Conservation (phyloP, 2,888 invertebrate species). For the Holacanthella duospinosa region DNA sequence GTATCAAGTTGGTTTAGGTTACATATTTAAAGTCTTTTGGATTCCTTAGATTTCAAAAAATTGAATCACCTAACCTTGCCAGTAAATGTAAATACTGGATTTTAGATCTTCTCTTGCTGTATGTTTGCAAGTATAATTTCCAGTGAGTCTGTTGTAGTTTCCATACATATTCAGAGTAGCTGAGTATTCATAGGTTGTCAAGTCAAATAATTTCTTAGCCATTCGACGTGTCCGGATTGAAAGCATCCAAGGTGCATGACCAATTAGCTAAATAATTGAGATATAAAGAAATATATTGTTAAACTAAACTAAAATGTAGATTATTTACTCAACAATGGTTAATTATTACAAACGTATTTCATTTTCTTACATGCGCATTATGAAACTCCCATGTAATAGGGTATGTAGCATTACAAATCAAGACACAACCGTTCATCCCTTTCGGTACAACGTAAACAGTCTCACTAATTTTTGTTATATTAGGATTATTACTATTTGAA, state of each 20-base stretch:
- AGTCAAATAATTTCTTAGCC: constrained; percentile 8
- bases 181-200: constrained; percentile 6
- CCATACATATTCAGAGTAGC: constrained; percentile 2
- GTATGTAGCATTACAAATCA: constrained; percentile 11
- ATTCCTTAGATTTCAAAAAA: too few relatives aligned
- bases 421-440: neutral
- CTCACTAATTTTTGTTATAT: neutral
- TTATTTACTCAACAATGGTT: neutral
- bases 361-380: neutral
- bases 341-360: neutral
- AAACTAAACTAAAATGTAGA: too few relatives aligned
- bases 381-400: constrained; percentile 12
- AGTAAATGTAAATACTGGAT: constrained; percentile 9
- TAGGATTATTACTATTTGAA: neutral
- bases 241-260: neutral
- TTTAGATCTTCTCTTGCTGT: neutral
- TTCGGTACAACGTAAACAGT: neutral
- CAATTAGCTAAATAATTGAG: neutral
- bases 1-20: neutral
- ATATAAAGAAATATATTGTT: neutral
- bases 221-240: neutral
- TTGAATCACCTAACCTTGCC: constrained; percentile 12
- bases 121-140: constrained; percentile 12
- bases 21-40: too few relatives aligned
- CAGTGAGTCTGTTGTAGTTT: constrained; percentile 2